Conservation (phyloP, 2,797 vertebrate species). For the Acrossocheilus wenchowensis region DNA sequence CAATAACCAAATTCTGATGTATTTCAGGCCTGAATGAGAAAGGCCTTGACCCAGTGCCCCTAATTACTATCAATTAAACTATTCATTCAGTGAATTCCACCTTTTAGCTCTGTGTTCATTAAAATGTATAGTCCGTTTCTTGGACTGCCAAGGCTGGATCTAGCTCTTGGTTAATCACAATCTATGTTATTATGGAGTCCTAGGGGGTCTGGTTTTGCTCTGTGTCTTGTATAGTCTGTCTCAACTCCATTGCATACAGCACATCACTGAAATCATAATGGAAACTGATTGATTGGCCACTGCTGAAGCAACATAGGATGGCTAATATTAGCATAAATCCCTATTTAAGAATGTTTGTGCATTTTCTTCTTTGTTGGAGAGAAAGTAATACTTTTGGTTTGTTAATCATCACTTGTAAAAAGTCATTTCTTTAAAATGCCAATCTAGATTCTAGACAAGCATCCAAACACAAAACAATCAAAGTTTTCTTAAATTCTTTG, state of each 20-base stretch:
- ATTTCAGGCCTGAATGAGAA: constrained; percentile 12
- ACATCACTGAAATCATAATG: not conserved
- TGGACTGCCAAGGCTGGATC: not conserved
- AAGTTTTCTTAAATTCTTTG: not conserved
- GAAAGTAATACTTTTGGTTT: not conserved
- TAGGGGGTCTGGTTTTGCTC: not conserved
- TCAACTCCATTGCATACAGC: not conserved
- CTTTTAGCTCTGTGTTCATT: too few species aligned
- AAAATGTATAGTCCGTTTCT: not conserved
- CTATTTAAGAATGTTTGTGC: not conserved
- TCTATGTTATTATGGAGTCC: not conserved
- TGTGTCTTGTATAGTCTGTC: not conserved
- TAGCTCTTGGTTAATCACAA: not conserved
- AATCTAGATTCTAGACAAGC: not conserved
- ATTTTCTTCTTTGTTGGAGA: not conserved
- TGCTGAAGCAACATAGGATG: not conserved
- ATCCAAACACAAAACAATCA: not conserved
- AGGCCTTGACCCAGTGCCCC: constrained; percentile 55
- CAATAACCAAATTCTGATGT: not conserved
- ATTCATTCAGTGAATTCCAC: constrained; percentile 64
- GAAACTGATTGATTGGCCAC: not conserved
- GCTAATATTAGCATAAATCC: not conserved
- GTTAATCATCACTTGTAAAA: not conserved
- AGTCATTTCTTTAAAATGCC: not conserved
- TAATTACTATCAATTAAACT: constrained; percentile 69